Evolutionary conservation across 2,797 vertebrate genomes (phyloP), one percentile per base, ranked within the genome.

Genomic region (Coilia nasus): DNA sequence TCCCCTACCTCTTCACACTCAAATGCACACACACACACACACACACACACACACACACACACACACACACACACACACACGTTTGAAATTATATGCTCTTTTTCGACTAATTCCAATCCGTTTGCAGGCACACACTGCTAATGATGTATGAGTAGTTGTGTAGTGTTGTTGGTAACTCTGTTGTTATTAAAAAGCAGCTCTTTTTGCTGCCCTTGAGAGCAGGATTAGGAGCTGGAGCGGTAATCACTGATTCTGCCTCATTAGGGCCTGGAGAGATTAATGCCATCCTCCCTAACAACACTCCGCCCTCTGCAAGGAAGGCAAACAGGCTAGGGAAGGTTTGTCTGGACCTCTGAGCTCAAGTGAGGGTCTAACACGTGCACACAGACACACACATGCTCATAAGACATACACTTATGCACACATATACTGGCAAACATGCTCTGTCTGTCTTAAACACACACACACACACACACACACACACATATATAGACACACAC

Each of bases 121-220:
- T 4, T 71, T 6, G 12, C 28, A 5, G 28, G 2, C 14, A 12
- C 28, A 31, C 12, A 10, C 1, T 31, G 28, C 28, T 71, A 71
- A 35, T 71, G 28, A 17, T 17, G 12, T 1, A 17, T 15, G 47
- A 82, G 81, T 71, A 75, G 17, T 41, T 60, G 31, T 46, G 41
- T 23, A 50, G 44, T 57, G 67, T 89, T 82, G n/a, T n/a, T n/a
- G n/a, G n/a, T 82, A 83, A 86, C 85, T 57, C 47, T 64, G 83
- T 83, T 85, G 82, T 88, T 87, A 84, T 85, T 85, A 86, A 85
- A 85, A 87, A 89, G 41, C 64, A 67, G 85, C 83, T 83, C 86
- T 85, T 56, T 75, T 28, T 41, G 67, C 14, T 6, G 28, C n/a
- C 1, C 59, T 62, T 10, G 19, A 62, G 6, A 9, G 31, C 31